phyloP scores from a whole-genome alignment of 2,113 vertebrate genomes.

The Mormyrus iriodes region DNA sequence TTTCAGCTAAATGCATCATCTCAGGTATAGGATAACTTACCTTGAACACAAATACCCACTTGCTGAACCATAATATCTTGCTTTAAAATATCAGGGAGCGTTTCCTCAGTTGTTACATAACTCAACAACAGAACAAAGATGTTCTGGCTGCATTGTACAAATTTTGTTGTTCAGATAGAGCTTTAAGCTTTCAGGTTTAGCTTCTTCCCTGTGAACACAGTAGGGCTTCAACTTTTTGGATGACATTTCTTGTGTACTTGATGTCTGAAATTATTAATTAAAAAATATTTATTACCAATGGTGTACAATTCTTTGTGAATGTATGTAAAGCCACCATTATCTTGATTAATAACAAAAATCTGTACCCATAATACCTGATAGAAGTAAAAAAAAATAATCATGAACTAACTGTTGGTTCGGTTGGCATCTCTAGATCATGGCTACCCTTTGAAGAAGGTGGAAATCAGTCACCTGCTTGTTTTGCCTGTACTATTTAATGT shows the following conservation, averaged over 20 bases:
- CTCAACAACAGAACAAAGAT: background rate
- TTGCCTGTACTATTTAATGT: background rate
- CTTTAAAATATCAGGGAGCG: background rate
- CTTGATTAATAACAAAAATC: background rate
- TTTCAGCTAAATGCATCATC: slow-evolving; percentile 59
- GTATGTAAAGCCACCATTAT: background rate
- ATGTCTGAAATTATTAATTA: slow-evolving; percentile 45
- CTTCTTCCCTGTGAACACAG: background rate
- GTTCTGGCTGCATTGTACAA: background rate
- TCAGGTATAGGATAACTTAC: slow-evolving; percentile 59
- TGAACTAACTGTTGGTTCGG: background rate
- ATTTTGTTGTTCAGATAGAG: background rate
- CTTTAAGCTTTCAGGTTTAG: background rate
- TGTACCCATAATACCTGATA: background rate
- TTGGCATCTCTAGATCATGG: background rate
- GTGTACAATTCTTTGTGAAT: background rate
- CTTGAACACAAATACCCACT: slow-evolving; percentile 41
- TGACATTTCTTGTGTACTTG: slow-evolving; percentile 26
- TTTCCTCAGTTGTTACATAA: background rate
- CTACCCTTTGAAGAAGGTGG: background rate
- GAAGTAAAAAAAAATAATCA: background rate
- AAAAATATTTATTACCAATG: slow-evolving; percentile 20
- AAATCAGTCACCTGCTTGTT: background rate
- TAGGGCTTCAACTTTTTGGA: slow-evolving; percentile 15
- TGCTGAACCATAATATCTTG: background rate